Base-by-base conservation (phyloP, 2,797 vertebrate genomes). In the Centroberyx gerrardi region DNA sequence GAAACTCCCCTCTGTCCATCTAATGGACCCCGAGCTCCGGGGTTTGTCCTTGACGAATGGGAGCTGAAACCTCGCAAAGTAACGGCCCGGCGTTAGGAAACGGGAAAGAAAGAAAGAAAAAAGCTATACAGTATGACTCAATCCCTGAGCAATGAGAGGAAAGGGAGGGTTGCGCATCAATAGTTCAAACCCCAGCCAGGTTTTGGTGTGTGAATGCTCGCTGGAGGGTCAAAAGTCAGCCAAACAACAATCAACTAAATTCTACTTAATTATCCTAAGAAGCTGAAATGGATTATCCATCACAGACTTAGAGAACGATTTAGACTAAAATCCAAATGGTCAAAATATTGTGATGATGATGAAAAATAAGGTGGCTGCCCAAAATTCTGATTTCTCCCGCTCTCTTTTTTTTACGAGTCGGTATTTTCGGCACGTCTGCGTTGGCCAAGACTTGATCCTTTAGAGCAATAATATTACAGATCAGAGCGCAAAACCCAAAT, bases 31-130 rank as follows among this genome's bases (percentile, higher is more conserved):
- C 63, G 81, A 63, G 87, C 80, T 81, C 63, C 5, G 66, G 54
- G 54, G 49, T 56, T 76, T 68, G 77, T 81, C 91, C 82, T 63
- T 85, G 86, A 89, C 90, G 33, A 93, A 92, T 91, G 85, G 74
- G 80, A 88, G 83, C 68, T 28, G 81, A 75, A 22, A 74, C 79
- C 68, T 70, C 4, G 13, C 62, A 12, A 72, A 74, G 73, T 51
- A 72, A 55, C 82, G 84, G 81, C 74, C 80, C 78, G 44, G 71
- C 72, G 1, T 74, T 64, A 82, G 68, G 79, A 89, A 87, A 75
- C 64, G 70, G 36, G 44, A 33, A 17, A 48, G 42, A 44, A 46
- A 62, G 2, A 33, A 49, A n/a, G 7, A 31, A 31, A 31, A 9
- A 49, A 33, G 44, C 74, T 28, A 22, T 22, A 62, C 68, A 66